Conservation (phyloP, 2,888 invertebrate genomes). For the Cephus nigrinus region DNA sequence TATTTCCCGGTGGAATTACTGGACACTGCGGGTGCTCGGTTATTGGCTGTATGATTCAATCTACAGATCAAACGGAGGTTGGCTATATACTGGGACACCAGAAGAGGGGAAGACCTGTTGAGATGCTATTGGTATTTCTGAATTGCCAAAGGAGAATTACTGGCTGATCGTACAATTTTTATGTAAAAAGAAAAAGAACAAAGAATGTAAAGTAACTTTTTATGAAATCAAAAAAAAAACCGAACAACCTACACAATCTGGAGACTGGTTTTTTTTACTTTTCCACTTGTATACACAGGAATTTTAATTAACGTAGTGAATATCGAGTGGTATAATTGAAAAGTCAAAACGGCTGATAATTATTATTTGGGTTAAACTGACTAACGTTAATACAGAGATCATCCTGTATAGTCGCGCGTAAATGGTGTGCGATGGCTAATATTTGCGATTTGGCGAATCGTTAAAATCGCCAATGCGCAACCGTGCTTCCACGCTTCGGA, state of each 20-base stretch:
- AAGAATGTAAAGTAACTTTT: neutral
- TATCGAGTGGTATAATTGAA: neutral
- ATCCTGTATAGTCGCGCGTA: neutral
- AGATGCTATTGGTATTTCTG: slow-evolving; percentile 16
- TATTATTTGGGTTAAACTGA: neutral
- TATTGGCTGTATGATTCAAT: slow-evolving; percentile 54
- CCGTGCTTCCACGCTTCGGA: neutral
- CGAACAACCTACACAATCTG: neutral
- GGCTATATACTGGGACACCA: slow-evolving; percentile 1
- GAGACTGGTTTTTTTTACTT: neutral
- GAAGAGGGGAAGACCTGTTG: slow-evolving; percentile 24
- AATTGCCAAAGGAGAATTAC: slow-evolving; percentile 24
- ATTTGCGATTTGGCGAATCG: neutral
- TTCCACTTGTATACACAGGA: neutral
- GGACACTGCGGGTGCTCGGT: slow-evolving; percentile 41
- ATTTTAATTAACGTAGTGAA: neutral
- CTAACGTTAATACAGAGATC: neutral
- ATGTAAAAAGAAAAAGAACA: neutral
- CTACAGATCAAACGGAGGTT: slow-evolving; percentile 45
- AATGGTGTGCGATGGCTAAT: neutral
- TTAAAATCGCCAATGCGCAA: neutral
- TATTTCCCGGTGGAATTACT: slow-evolving; percentile 46
- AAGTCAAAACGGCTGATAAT: neutral
- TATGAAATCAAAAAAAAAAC: neutral
- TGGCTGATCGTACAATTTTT: neutral